These are phyloP conservation scores for Phaethornis superciliosus DNA, from an alignment of 2,113 vertebrate genomes.

Conservation along the genomic window DNA sequence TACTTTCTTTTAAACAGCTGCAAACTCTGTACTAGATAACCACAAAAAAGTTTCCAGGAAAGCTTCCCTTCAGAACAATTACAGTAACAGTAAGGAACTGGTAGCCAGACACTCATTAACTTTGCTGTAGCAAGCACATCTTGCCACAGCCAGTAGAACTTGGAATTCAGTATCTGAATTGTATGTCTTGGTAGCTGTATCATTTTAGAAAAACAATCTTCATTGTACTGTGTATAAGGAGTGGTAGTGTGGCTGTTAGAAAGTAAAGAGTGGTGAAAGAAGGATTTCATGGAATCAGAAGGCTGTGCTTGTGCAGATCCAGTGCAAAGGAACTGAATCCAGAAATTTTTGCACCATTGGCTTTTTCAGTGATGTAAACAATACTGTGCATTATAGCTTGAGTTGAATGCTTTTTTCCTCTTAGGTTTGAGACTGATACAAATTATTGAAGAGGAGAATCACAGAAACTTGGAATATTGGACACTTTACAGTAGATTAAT, in stretches of 20 bases:
- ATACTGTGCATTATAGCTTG: not conserved
- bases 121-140: not conserved
- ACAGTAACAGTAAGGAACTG: not conserved
- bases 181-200: not conserved
- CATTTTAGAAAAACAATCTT: not conserved
- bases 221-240: not conserved
- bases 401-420: not conserved
- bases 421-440: not conserved
- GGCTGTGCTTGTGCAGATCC: not conserved
- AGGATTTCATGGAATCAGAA: not conserved
- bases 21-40: constrained; percentile 52
- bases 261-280: not conserved
- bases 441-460: not conserved
- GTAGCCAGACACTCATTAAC: not conserved
- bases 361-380: not conserved
- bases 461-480: not conserved
- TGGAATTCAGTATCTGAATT: not conserved
- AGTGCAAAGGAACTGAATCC: not conserved
- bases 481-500: not conserved
- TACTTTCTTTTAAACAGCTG: constrained; percentile 65
- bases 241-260: not conserved
- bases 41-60: constrained; percentile 56
- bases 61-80: constrained; percentile 61
- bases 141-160: not conserved
- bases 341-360: not conserved